These are phyloP conservation scores for Didymodactylos carnosus DNA, from an alignment of 2,888 invertebrate genomes.

Conservation along the genomic window DNA sequence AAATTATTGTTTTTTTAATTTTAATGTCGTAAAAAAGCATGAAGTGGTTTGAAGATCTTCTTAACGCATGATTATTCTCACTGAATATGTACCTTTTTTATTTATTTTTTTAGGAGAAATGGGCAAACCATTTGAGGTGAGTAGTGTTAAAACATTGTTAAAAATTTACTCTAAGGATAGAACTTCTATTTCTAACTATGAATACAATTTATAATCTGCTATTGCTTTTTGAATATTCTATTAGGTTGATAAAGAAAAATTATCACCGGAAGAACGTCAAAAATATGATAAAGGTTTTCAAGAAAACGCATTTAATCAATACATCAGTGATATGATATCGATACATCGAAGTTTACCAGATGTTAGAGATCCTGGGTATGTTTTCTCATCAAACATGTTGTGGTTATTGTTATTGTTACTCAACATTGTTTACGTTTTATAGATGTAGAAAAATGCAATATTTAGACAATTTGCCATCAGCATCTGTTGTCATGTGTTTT, in stretches of 20 bases:
- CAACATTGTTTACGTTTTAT: slow-evolving; percentile 10
- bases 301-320: slow-evolving; percentile 90
- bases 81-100: too few species aligned
- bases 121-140: not conserved
- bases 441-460: slow-evolving; percentile 28
- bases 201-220: too few species aligned
- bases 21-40: too few species aligned
- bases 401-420: not conserved
- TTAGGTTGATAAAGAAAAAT: not conserved
- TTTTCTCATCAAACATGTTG: not conserved
- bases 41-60: too few species aligned
- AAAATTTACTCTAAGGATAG: too few species aligned
- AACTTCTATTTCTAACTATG: too few species aligned
- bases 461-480: slow-evolving; percentile 25
- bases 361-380: slow-evolving; percentile 68
- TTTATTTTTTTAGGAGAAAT: too few species aligned
- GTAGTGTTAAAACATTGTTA: too few species aligned
- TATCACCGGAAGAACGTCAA: slow-evolving; percentile 43
- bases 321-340: slow-evolving; percentile 79
- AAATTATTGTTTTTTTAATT: too few species aligned
- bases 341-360: slow-evolving; percentile 70
- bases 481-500: slow-evolving; percentile 34
- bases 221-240: not conserved
- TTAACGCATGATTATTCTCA: too few species aligned
- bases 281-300: slow-evolving; percentile 77